phyloP scores from a whole-genome alignment of 2,888 invertebrate genomes.

The Harmothoe impar region DNA sequence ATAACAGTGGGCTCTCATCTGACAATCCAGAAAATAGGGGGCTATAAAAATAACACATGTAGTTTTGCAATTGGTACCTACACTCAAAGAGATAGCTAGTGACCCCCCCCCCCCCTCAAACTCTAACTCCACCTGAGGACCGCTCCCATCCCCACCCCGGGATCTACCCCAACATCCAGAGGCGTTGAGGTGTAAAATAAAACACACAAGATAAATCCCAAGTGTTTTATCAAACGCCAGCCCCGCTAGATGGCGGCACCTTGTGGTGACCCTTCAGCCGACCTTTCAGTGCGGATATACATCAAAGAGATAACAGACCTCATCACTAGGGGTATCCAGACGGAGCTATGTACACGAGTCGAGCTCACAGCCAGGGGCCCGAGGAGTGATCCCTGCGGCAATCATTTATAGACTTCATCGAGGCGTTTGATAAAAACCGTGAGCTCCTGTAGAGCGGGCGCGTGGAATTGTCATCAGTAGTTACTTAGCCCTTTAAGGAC shows the following conservation, averaged over 20 bases:
- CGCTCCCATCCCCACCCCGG: background rate
- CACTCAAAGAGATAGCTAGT: too few species aligned
- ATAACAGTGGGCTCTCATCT: too few species aligned
- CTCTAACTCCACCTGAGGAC: too few species aligned
- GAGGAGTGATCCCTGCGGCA: background rate
- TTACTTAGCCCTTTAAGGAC: too few species aligned
- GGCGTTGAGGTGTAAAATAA: conserved; percentile 44
- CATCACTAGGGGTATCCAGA: background rate
- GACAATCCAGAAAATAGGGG: too few species aligned
- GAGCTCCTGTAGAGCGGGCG: background rate
- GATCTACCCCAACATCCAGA: background rate
- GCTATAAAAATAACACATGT: too few species aligned
- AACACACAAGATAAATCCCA: conserved; percentile 33
- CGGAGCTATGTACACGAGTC: background rate
- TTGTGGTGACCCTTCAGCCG: background rate
- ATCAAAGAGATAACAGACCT: conserved; percentile 34
- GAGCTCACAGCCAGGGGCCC: background rate
- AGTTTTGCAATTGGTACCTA: too few species aligned
- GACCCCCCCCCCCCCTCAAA: too few species aligned
- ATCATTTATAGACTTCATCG: conserved; percentile 44
- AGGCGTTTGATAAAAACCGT: conserved; percentile 34
- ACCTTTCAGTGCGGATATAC: conserved; percentile 37
- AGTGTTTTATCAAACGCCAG: conserved; percentile 10
- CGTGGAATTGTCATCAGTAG: background rate
- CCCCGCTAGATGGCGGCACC: background rate